Evolutionary conservation across 1,140 invertebrate species (phyloP), one percentile per base, ranked within the genome.

Genomic region (Macrobrachium rosenbergii): DNA sequence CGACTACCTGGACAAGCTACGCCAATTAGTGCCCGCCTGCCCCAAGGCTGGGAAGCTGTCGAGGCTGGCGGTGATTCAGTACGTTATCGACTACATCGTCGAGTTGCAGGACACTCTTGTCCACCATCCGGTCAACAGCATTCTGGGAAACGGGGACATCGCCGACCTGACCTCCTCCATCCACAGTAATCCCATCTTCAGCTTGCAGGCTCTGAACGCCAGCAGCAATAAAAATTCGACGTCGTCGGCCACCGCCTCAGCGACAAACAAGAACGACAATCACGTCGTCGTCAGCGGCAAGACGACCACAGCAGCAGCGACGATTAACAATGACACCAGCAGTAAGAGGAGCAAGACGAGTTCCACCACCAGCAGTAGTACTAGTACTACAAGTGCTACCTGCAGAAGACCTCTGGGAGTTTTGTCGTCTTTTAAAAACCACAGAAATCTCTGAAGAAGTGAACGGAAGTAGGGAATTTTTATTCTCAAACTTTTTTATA

Each of bases 61-160:
- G 5, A 64, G 85, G 10, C 78, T 87, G 52, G 78, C 77, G 67
- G 85, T 87, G 21, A 87, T 87, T 37, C 85, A 87, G 63, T 79
- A 87, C 59, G 85, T 87, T 12, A 87, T 87, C 23, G 85, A 87
- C 64, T 87, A 87, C 78, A 87, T 87, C 2, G 85, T 87, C 58
- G 85, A 87, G 67, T 67, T 87, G 37, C 85, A 87, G 58, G 85
- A 87, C 19, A 81, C 85, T 5, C 23, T 87, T 10, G 85, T 87
- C 19, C 85, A 87, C 85, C 85, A 87, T 72, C 85, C 85, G 19
- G 85, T 80, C 21, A 80, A 80, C 59, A 28, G 52, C 45, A 17
- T 80, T 60, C 52, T 80, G 45, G 19, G 16, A 23, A 75, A 16
- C 10, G 72, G 8, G 7, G 72, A 67, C 77, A 21, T 73, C 8